A percentile compares a stretch with the other conserved stretches of the same genome.
These are phyloP conservation scores for Sebastes itinus DNA, from an alignment of 2,797 vertebrate genomes.

Conservation along the genomic window DNA sequence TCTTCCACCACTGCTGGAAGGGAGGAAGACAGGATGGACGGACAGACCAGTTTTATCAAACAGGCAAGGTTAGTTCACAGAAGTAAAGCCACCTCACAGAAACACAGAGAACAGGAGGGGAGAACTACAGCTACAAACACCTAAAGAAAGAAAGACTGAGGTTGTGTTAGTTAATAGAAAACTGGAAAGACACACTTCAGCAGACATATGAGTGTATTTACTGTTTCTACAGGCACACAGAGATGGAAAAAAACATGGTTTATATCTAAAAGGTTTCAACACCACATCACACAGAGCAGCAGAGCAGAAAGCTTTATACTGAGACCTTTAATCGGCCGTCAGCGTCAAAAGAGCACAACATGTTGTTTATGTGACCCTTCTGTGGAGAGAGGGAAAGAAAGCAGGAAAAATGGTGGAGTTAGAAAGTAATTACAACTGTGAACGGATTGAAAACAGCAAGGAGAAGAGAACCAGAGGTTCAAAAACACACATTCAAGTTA, in stretches of 20 bases:
- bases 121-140: constrained; percentile 30
- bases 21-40: neutral
- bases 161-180: constrained; percentile 31
- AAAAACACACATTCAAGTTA: neutral
- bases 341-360: constrained; percentile 68
- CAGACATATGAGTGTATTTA: neutral
- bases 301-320: constrained; percentile 50
- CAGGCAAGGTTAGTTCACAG: constrained; percentile 25
- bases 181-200: neutral
- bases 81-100: neutral
- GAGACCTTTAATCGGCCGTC: constrained; percentile 74
- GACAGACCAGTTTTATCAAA: constrained; percentile 5
- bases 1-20: neutral
- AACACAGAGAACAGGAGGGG: constrained; percentile 12
- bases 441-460: neutral
- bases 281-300: constrained; percentile 40
- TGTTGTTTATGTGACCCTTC: constrained; percentile 71
- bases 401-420: constrained; percentile 2
- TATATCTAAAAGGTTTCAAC: constrained; percentile 9
- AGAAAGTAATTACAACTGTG: constrained; percentile 4
- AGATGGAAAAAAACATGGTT: neutral
- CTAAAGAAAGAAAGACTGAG: constrained; percentile 17
- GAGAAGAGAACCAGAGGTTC: neutral
- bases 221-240: neutral
- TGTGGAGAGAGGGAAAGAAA: constrained; percentile 60